Evolutionary conservation across 2,888 invertebrate species (phyloP).

Genomic region (Syrista parreyssii): DNA sequence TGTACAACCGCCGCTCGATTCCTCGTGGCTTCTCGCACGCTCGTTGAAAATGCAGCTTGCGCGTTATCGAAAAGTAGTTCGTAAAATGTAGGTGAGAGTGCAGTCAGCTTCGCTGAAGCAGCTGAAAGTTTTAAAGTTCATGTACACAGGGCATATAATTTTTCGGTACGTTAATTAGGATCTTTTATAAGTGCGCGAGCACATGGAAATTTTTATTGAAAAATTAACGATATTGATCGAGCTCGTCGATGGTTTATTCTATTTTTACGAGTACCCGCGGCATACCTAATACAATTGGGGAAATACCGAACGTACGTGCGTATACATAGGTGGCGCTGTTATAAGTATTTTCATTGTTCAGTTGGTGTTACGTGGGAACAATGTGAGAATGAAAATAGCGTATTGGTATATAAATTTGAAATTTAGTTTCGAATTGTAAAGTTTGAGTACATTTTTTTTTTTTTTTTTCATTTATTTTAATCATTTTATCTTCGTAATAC

Average conservation of each 20-base stretch:
- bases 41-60: background rate
- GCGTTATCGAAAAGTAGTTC: background rate
- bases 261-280: background rate
- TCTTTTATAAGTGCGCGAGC: background rate
- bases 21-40: background rate
- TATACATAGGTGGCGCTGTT: background rate
- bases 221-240: background rate
- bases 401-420: background rate
- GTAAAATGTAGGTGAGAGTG: background rate
- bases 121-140: background rate
- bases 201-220: background rate
- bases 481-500: background rate
- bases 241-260: background rate
- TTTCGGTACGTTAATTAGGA: background rate
- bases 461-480: too few relatives aligned
- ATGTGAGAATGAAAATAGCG: background rate
- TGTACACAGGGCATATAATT: background rate
- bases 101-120: background rate
- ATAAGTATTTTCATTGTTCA: too few relatives aligned
- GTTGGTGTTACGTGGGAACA: background rate
- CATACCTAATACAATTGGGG: background rate
- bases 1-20: background rate
- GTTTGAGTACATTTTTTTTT: background rate
- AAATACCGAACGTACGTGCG: background rate
- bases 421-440: background rate